A percentile compares a stretch with the other conserved stretches of the same genome.
Conservation (phyloP, 2,888 invertebrate species). For the Agrilus mali region DNA sequence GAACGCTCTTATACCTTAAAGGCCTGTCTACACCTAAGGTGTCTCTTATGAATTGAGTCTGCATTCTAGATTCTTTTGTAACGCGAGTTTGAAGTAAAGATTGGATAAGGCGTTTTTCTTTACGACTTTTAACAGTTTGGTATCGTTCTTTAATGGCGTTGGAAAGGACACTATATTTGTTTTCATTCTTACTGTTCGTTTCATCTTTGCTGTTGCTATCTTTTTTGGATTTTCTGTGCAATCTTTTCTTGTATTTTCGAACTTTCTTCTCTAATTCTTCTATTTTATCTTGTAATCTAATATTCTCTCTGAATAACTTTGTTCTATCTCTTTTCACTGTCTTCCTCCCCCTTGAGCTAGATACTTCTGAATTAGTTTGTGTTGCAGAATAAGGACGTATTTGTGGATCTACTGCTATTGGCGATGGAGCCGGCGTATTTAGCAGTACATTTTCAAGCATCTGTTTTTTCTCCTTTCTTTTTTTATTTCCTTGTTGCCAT, state of each 20-base stretch:
- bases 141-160: conserved; percentile 8
- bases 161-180: conserved; percentile 4
- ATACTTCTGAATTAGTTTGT: conserved; percentile 4
- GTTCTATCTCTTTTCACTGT: conserved; percentile 4
- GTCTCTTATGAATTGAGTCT: conserved; percentile 4
- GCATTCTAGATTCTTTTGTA: conserved; percentile 4
- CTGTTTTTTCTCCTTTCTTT: conserved; percentile 9
- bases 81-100: conserved; percentile 4
- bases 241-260: neutral
- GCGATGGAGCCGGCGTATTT: no score
- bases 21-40: conserved; percentile 4
- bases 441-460: conserved; percentile 11
- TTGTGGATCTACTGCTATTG: conserved; percentile 3
- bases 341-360: conserved; percentile 4
- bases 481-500: conserved; percentile 14
- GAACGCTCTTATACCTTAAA: conserved; percentile 4
- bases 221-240: conserved; percentile 2
- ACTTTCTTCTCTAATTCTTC: no score
- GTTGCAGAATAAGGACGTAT: conserved; percentile 3
- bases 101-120: conserved; percentile 8
- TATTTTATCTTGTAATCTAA: conserved; percentile 1
- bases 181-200: conserved; percentile 2
- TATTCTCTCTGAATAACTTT: conserved; percentile 4
- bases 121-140: conserved; percentile 7
- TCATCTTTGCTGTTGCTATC: conserved; percentile 2